phyloP scores from a whole-genome alignment of 2,888 invertebrate species.

The Prenolepis imparis region DNA sequence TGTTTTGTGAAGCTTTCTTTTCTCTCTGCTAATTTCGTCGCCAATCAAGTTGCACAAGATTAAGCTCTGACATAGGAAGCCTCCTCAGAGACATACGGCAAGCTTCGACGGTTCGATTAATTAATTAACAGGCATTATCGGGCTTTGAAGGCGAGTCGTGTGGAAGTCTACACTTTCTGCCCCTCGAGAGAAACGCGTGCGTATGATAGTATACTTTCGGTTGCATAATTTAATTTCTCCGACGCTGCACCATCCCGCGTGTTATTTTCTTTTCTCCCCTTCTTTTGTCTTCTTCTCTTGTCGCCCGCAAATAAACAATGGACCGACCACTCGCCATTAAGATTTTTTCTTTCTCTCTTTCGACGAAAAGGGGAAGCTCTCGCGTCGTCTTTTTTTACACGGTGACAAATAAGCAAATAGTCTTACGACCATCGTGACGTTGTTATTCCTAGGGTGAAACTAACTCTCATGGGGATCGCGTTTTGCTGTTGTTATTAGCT shows the following conservation, averaged over 20 bases:
- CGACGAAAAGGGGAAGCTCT: constrained; percentile 25
- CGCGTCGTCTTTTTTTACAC: constrained; percentile 27
- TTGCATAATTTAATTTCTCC: constrained; percentile 39
- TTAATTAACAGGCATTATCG: constrained; percentile 73
- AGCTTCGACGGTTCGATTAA: constrained; percentile 67
- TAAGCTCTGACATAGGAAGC: not conserved
- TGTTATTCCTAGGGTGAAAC: constrained; percentile 42
- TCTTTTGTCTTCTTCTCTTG: constrained; percentile 6
- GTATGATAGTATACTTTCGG: constrained; percentile 11
- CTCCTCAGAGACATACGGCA: constrained; percentile 51
- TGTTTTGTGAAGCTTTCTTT: not conserved
- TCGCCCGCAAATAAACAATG: constrained; percentile 32
- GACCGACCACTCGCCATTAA: constrained; percentile 29
- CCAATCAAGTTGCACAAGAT: not conserved
- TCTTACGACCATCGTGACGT: constrained; percentile 18
- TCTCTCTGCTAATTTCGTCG: not conserved
- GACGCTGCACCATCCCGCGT: not conserved
- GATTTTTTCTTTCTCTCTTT: not conserved
- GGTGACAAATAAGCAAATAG: constrained; percentile 46
- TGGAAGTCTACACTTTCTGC: constrained; percentile 11
- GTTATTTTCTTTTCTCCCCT: not conserved
- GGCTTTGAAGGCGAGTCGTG: constrained; percentile 49
- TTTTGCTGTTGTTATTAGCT: constrained; percentile 53
- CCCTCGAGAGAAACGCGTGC: not conserved
- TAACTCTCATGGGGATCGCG: constrained; percentile 8